Evolutionary conservation across 2,797 vertebrate genomes (phyloP).

Genomic region (Champsocephalus gunnari): DNA sequence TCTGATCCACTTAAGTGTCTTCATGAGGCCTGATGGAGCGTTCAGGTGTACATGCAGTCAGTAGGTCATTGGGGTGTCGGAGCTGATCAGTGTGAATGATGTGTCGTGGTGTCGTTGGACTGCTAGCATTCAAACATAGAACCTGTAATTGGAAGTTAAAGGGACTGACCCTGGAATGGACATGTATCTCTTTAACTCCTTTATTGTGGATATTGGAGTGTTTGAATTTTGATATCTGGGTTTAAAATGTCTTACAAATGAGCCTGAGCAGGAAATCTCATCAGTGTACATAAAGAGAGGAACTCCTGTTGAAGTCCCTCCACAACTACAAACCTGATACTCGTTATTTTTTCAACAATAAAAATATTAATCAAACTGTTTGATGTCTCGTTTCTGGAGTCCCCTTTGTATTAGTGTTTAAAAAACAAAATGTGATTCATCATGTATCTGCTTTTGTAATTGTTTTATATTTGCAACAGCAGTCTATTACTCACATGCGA

Average conservation of each 20-base stretch:
- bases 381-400: background rate
- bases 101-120: background rate
- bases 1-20: constrained; percentile 22
- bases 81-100: background rate
- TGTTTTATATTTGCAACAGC: too few species aligned
- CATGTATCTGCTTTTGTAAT: background rate
- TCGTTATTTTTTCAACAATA: constrained; percentile 66
- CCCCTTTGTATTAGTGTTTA: background rate
- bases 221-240: constrained; percentile 55
- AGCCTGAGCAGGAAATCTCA: constrained; percentile 50
- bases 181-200: constrained; percentile 9
- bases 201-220: constrained; percentile 16
- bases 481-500: too few species aligned
- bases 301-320: constrained; percentile 33
- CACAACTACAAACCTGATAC: constrained; percentile 40
- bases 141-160: background rate
- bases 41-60: background rate
- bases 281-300: constrained; percentile 51
- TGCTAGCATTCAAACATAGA: background rate
- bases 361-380: constrained; percentile 45
- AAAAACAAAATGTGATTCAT: background rate
- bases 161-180: background rate
- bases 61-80: background rate
- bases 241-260: constrained; percentile 48
- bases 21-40: constrained; percentile 6